phyloP scores from a whole-genome alignment of 2,797 vertebrate genomes.

The Amblyraja radiata region DNA sequence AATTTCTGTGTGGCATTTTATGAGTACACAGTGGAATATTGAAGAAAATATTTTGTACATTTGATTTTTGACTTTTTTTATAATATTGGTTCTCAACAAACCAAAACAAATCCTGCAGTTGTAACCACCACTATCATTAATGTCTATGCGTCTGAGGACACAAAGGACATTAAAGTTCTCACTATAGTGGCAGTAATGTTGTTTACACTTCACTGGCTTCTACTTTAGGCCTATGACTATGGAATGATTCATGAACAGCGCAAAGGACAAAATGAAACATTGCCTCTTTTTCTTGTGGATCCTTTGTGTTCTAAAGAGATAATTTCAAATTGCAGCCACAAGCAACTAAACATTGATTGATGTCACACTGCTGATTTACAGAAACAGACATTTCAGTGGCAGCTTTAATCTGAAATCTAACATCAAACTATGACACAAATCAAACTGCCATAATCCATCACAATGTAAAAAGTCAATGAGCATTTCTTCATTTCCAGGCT shows the following conservation, averaged over 20 bases:
- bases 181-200: constrained; percentile 36
- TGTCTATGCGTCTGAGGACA: constrained; percentile 29
- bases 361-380: constrained; percentile 37
- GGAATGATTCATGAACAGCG: constrained; percentile 38
- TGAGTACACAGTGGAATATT: constrained; percentile 14
- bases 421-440: constrained; percentile 38
- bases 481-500: constrained; percentile 37
- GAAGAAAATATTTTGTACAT: constrained; percentile 33
- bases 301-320: constrained; percentile 39
- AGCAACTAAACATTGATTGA: constrained; percentile 38
- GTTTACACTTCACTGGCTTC: constrained; percentile 38
- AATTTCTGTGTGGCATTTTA: constrained; percentile 23
- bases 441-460: constrained; percentile 38
- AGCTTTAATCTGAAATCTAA: constrained; percentile 39
- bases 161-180: constrained; percentile 34
- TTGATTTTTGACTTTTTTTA: constrained; percentile 36
- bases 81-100: constrained; percentile 30
- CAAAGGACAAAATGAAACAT: constrained; percentile 38
- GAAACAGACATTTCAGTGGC: constrained; percentile 36
- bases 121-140: constrained; percentile 32
- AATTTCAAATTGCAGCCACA: constrained; percentile 38
- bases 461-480: constrained; percentile 37
- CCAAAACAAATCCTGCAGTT: constrained; percentile 32
- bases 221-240: constrained; percentile 35
- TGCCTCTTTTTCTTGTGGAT: constrained; percentile 37